phyloP scores from a whole-genome alignment of 2,888 invertebrate species.

The Rhogogaster chlorosoma region DNA sequence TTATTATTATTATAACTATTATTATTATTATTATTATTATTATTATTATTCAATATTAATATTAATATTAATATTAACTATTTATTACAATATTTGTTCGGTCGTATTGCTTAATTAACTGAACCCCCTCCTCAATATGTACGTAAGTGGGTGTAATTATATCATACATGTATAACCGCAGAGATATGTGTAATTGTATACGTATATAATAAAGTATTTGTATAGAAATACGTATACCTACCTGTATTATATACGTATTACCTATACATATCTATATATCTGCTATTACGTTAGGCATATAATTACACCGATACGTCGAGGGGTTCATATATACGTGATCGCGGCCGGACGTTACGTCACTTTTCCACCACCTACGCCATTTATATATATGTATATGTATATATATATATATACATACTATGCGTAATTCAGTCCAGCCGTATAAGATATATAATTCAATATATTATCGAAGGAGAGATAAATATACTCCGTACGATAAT shows the following conservation, averaged over 20 bases:
- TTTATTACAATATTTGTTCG: conserved; percentile 41
- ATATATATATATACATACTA: neutral
- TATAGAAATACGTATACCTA: neutral
- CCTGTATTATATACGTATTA: neutral
- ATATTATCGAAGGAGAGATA: neutral
- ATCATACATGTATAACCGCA: neutral
- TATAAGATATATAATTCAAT: neutral
- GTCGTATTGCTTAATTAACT: conserved; percentile 37
- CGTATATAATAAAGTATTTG: neutral
- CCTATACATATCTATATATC: neutral
- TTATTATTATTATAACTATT: neutral
- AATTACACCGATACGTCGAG: neutral
- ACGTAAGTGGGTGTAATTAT: neutral
- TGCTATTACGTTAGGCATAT: neutral
- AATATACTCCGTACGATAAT: neutral
- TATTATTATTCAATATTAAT: neutral
- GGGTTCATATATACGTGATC: neutral
- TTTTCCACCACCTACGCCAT: no score
- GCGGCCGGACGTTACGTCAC: neutral
- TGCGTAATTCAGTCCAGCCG: neutral
- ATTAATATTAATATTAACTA: neutral
- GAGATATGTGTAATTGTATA: conserved; percentile 7
- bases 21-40: conserved; percentile 20
- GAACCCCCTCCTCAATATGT: neutral
- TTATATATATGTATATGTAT: neutral